Evolutionary conservation across 2,888 invertebrate species (phyloP), one percentile per base, ranked within the genome.

Genomic region (Parthenolecanium corni): DNA sequence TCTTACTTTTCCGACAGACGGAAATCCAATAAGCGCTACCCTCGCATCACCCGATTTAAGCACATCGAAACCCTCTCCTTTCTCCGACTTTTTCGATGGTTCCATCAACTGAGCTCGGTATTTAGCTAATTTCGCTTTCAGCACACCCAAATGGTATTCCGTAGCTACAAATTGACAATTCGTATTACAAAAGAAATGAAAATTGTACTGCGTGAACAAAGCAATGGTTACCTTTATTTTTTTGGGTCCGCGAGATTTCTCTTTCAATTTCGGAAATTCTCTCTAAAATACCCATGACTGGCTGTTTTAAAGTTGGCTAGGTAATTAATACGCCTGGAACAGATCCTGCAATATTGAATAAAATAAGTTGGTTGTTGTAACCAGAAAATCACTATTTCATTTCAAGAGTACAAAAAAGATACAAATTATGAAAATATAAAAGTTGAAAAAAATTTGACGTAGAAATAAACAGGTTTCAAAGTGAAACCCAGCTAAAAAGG

Each of bases 31-130:
- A 4, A 98, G 79, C 6, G 96, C 95, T 14, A 96, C 93, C 71
- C 97, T 79, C 9, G 98, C 98, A 83, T 99, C 98, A 52, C 98
- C 98, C 70, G 95, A 95, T 75, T 99, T 99, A 69, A 97, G 80
- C 11, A 98, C 98, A 83, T 98, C 98, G 76, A 98, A 98, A 0
- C 98, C 98, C 76, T 92, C 91, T 21, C 94, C 94, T 73, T 96
- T 96, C 68, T 92, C 93, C 4, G 85, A 79, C 75, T 97, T 97
- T 70, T 94, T 92, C 0, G 89, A 80, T 0, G 97, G 97, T 73
- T 98, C 97, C 64, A 98, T 74, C 46, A 98, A 76, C 73, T 97
- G 95, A 1, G 94, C 88, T 38, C 95, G 81, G 73, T 93, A 94
- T 73, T 95, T 95, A 0, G 95, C 95, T 72, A 95, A 76, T 76